Evolutionary conservation across 2,113 vertebrate genomes (phyloP).

Genomic region (Paedocypris sp.): DNA sequence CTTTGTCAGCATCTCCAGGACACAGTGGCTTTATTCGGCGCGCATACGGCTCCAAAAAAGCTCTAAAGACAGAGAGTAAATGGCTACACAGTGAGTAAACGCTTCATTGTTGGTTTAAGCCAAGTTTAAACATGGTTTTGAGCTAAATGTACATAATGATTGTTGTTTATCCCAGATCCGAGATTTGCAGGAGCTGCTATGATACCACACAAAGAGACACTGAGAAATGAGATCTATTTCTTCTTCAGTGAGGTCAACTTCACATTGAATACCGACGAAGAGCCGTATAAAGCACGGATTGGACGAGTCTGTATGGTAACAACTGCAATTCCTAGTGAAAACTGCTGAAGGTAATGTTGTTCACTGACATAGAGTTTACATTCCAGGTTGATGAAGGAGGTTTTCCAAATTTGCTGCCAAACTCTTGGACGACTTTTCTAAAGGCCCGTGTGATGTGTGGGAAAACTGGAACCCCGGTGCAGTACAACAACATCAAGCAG

Average conservation of each 20-base stretch:
- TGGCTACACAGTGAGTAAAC: slow-evolving; percentile 68
- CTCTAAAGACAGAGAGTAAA: slow-evolving; percentile 64
- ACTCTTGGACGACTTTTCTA: slow-evolving; percentile 69
- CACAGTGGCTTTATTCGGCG: slow-evolving; percentile 57
- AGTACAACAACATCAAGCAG: slow-evolving; percentile 66
- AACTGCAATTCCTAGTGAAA: neutral
- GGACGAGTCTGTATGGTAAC: slow-evolving; percentile 66
- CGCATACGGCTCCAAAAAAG: slow-evolving; percentile 58
- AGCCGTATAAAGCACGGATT: slow-evolving; percentile 62
- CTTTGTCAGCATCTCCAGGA: slow-evolving; percentile 52
- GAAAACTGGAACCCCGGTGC: slow-evolving; percentile 52
- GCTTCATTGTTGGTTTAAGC: too few species aligned
- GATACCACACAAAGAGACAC: slow-evolving; percentile 46
- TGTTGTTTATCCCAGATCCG: slow-evolving; percentile 50
- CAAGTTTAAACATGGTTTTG: too few species aligned
- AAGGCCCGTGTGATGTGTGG: slow-evolving; percentile 68
- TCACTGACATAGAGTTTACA: neutral
- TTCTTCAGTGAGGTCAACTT: slow-evolving; percentile 70
- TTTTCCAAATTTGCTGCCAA: slow-evolving; percentile 46
- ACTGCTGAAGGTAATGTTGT: neutral
- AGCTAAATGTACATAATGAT: too few species aligned
- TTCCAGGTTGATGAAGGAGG: slow-evolving; percentile 63
- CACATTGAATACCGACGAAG: slow-evolving; percentile 56
- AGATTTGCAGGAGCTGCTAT: slow-evolving; percentile 65
- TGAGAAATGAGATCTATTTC: slow-evolving; percentile 68